phyloP scores from a whole-genome alignment of 2,113 vertebrate genomes.

The Ramphastos sulfuratus region DNA sequence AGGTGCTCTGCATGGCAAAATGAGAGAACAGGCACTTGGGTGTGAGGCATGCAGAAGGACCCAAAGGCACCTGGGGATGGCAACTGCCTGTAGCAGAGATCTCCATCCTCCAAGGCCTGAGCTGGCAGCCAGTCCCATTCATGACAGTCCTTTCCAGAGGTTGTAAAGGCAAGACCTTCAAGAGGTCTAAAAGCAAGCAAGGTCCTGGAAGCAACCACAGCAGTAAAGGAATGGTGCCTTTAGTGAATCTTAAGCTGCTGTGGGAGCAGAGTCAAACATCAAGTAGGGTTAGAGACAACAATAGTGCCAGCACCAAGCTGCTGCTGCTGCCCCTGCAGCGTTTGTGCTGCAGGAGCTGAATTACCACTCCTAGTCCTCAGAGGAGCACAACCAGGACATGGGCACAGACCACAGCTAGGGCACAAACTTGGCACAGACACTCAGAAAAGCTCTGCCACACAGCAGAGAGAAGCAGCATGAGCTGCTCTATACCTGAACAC shows the following conservation, averaged over 20 bases:
- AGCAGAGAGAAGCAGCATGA: neutral
- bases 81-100: neutral
- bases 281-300: neutral
- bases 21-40: neutral
- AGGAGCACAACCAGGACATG: neutral
- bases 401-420: neutral
- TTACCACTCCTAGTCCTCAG: neutral
- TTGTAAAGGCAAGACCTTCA: neutral
- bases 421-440: rapidly evolving
- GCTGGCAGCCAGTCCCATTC: neutral
- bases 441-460: neutral
- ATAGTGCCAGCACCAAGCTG: neutral
- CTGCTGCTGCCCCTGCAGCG: neutral
- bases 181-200: neutral
- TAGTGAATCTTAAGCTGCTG: neutral
- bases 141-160: neutral
- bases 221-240: neutral
- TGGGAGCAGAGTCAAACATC: neutral
- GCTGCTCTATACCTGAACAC: neutral
- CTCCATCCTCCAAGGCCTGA: neutral
- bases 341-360: neutral
- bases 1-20: neutral
- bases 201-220: neutral
- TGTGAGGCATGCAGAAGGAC: neutral
- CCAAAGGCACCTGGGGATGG: too few species aligned